Evolutionary conservation across 2,888 invertebrate species (phyloP), one percentile per base, ranked within the genome.

Genomic region (Cynaeus angustus): DNA sequence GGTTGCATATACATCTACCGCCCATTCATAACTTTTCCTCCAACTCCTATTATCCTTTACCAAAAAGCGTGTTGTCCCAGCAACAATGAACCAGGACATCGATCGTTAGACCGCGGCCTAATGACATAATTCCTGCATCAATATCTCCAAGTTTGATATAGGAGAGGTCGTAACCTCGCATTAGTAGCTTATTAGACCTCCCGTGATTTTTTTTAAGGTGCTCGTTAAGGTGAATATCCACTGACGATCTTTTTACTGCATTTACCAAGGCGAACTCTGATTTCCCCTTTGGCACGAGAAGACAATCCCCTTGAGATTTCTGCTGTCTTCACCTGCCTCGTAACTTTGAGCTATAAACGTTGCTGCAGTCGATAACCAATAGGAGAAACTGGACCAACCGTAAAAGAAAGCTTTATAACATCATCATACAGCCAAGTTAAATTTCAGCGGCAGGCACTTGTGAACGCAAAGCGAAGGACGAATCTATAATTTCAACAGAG

Each of bases 111-210:
- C 13, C 53, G 33, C 53, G 65, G 9, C 55, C 66, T 56, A 66
- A 66, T 66, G 48, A 56, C 66, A 56, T 66, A 66, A 66, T 66
- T 66, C 30, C 56, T 21, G 46, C 48, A 14, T 66, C 66, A 56
- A 66, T 56, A 56, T 46, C 65, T 13, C 30, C 55, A 65, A 26
- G 14, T 55, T 56, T 66, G 66, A 66, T 66, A 46, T 66, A 66
- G 38, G 66, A 56, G 43, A 38, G 53, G 64, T 43, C 43, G 43
- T 65, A 55, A 55, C 43, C 45, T 7, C 30, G 65, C 53, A 65
- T 65, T 53, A 65, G 45, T 21, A 56, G 66, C 46, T 52, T 53
- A 52, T 64, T 56, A 66, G 45, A 55, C 45, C 7, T 26, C 9
- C 30, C 26, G 43, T 45, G 50, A 64, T 65, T 55, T 65, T 28